These are phyloP conservation scores for Xenopus borealis DNA, from an alignment of 2,113 vertebrate species.

Conservation along the genomic window DNA sequence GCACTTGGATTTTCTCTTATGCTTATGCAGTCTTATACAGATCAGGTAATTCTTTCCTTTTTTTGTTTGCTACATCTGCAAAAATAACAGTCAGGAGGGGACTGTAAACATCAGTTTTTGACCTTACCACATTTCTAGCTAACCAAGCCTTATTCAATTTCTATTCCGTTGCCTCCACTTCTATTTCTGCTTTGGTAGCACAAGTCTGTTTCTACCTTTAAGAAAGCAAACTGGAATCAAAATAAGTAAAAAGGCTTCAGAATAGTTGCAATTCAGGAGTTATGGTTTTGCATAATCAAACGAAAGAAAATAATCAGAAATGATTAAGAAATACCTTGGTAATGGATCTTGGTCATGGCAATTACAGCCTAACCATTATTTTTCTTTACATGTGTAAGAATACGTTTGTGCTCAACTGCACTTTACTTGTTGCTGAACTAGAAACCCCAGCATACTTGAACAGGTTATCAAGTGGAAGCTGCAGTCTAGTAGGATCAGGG, in stretches of 20 bases:
- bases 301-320: too few relatives aligned
- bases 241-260: conserved; percentile 20
- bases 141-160: conserved; percentile 36
- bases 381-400: too few relatives aligned
- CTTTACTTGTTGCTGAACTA: too few relatives aligned
- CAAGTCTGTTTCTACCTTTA: conserved; percentile 37
- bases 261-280: conserved; percentile 16
- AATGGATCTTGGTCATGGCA: too few relatives aligned
- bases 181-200: conserved; percentile 34
- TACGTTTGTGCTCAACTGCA: too few relatives aligned
- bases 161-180: conserved; percentile 25
- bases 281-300: conserved; percentile 5
- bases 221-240: conserved; percentile 30
- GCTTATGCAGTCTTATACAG: too few relatives aligned
- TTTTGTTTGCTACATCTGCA: conserved; percentile 27
- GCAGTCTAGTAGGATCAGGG: too few relatives aligned
- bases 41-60: neutral
- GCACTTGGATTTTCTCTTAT: too few relatives aligned
- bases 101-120: conserved; percentile 35
- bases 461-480: too few relatives aligned
- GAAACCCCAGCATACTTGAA: too few relatives aligned
- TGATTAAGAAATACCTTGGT: too few relatives aligned
- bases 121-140: conserved; percentile 39
- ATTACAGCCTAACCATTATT: too few relatives aligned
- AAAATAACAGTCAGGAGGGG: conserved; percentile 26